These are phyloP conservation scores for Pygoscelis adeliae DNA, from an alignment of 2,113 vertebrate genomes.

Conservation along the genomic window DNA sequence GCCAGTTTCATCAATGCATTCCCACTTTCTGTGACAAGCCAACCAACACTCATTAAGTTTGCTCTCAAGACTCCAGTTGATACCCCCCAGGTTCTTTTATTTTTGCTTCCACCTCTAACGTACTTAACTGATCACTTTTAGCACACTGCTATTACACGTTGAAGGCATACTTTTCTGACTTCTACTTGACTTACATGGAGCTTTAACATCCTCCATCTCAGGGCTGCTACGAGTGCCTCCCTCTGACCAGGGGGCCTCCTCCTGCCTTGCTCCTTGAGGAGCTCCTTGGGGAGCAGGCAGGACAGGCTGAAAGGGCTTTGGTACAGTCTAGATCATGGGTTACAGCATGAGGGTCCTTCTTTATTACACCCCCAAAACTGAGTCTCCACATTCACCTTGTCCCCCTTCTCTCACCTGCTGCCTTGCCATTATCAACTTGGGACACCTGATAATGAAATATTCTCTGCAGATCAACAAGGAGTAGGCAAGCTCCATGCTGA, in stretches of 20 bases:
- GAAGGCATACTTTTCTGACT: background rate
- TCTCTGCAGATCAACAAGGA: background rate
- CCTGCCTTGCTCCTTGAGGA: background rate
- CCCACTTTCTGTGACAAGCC: background rate
- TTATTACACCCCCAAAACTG: background rate
- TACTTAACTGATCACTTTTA: background rate
- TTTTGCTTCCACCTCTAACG: background rate
- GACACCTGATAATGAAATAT: background rate
- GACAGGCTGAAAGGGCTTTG: background rate
- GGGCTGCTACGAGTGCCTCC: rapidly evolving
- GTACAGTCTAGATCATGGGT: background rate
- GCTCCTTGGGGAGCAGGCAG: background rate
- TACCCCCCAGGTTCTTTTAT: background rate
- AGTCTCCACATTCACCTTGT: background rate
- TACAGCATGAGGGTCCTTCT: background rate
- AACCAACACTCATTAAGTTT: background rate
- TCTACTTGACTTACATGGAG: background rate
- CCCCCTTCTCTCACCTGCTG: background rate
- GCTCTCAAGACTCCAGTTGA: background rate
- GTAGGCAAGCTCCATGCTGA: background rate
- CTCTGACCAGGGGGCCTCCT: background rate
- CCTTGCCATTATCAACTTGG: background rate
- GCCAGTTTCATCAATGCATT: background rate
- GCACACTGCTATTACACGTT: background rate
- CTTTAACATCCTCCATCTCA: background rate